Conservation (phyloP, 2,888 invertebrate species). For the Platycnemis pennipes region DNA sequence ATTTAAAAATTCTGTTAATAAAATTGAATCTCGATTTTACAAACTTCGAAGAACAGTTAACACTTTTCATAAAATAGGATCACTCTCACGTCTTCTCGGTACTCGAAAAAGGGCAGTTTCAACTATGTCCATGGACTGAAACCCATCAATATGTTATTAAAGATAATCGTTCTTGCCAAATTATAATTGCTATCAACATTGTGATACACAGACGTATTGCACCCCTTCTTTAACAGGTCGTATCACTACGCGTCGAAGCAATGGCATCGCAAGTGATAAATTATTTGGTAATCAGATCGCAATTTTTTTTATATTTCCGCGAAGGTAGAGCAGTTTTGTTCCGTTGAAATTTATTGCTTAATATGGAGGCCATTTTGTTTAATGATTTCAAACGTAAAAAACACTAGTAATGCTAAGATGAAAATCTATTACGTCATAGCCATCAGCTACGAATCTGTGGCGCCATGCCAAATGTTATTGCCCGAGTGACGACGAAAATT, state of each 20-base stretch:
- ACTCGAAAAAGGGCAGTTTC: background rate
- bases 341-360: background rate
- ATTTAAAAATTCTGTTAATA: constrained; percentile 58
- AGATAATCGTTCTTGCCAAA: constrained; percentile 51
- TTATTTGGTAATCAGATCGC: constrained; percentile 54
- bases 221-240: constrained; percentile 64
- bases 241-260: constrained; percentile 68
- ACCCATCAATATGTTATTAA: background rate
- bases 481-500: background rate
- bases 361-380: background rate
- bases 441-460: constrained; percentile 59
- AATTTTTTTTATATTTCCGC: background rate
- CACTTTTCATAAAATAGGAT: constrained; percentile 58
- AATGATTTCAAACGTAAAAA: constrained; percentile 12
- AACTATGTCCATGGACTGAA: constrained; percentile 35
- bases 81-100: constrained; percentile 43
- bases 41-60: constrained; percentile 64
- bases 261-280: constrained; percentile 63
- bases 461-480: constrained; percentile 56
- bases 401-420: constrained; percentile 16
- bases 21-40: constrained; percentile 47
- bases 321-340: background rate
- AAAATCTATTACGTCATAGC: constrained; percentile 58
- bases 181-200: constrained; percentile 65
- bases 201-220: constrained; percentile 66